Evolutionary conservation across 1,140 invertebrate genomes (phyloP).

Genomic region (Zaprionus inermis): DNA sequence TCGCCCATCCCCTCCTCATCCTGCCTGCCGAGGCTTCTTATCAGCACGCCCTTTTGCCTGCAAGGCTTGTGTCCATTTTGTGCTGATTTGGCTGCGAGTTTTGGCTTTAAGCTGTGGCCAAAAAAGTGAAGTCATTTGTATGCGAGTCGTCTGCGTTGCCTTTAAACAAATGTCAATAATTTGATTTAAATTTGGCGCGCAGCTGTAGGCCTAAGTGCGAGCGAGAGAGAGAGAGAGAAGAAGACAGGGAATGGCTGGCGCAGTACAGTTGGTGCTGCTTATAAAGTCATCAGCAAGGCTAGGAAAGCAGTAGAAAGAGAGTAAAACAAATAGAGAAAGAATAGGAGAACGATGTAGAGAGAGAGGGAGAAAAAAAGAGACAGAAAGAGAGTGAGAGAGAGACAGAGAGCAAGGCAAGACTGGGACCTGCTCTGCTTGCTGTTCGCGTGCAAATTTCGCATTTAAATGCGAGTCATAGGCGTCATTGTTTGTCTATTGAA

Average conservation of each 20-base stretch:
- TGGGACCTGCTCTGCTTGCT: constrained; percentile 52
- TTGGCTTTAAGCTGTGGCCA: constrained; percentile 51
- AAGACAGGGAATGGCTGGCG: too few relatives aligned
- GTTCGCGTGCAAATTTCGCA: constrained; percentile 80
- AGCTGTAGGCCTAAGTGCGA: constrained; percentile 8
- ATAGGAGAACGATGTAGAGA: background rate
- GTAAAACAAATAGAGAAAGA: background rate
- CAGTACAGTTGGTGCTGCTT: constrained; percentile 42
- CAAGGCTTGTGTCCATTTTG: constrained; percentile 60
- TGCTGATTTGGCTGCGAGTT: constrained; percentile 62
- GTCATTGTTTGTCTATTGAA: constrained; percentile 64
- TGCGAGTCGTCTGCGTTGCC: constrained; percentile 64
- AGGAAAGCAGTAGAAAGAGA: background rate
- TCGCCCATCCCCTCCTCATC: background rate
- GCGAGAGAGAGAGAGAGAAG: background rate
- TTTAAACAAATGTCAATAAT: constrained; percentile 83
- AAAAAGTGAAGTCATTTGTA: constrained; percentile 75
- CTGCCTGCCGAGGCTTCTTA: constrained; percentile 42
- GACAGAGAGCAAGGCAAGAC: background rate
- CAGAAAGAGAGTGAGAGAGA: background rate
- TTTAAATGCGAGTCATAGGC: constrained; percentile 79
- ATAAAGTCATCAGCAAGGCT: constrained; percentile 58
- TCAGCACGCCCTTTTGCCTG: constrained; percentile 40
- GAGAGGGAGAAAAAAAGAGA: background rate
- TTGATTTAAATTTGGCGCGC: constrained; percentile 80